Evolutionary conservation across 1,140 invertebrate genomes (phyloP).

Genomic region (Arion vulgaris): DNA sequence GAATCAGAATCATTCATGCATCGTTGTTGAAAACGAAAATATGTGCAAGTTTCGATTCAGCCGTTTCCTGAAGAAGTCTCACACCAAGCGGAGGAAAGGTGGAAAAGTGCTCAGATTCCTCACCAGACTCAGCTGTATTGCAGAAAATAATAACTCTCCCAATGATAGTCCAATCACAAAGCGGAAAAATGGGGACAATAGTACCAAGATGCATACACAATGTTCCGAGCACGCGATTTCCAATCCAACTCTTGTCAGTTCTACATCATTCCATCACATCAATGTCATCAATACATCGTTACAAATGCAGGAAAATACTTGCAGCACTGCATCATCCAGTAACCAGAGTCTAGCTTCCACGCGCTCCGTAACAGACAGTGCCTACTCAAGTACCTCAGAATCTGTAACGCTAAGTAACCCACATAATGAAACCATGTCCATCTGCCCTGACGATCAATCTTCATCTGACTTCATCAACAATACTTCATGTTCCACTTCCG

Average conservation of each 20-base stretch:
- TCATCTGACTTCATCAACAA: too few species aligned
- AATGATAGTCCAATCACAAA: neutral
- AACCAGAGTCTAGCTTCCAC: slow-evolving; percentile 18
- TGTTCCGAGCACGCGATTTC: neutral
- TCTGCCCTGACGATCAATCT: neutral
- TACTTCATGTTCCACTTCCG: too few species aligned
- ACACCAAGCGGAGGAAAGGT: slow-evolving; percentile 29
- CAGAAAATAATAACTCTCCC: slow-evolving; percentile 14
- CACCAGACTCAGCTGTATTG: slow-evolving; percentile 20
- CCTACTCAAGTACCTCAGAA: slow-evolving; percentile 30
- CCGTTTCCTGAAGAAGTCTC: slow-evolving; percentile 40
- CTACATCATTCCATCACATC: neutral
- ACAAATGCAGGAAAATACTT: neutral
- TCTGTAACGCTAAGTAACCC: neutral
- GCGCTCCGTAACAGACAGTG: slow-evolving; percentile 10
- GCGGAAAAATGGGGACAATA: neutral
- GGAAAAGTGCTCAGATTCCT: slow-evolving; percentile 2
- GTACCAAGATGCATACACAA: neutral
- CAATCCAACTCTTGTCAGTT: neutral
- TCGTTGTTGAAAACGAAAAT: slow-evolving; percentile 29
- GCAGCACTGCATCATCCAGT: neutral
- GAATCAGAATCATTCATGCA: slow-evolving; percentile 38
- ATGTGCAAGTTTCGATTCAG: slow-evolving; percentile 30
- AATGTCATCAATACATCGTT: neutral
- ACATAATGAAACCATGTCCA: neutral